phyloP scores from a whole-genome alignment of 2,113 vertebrate species.

The human region DNA sequence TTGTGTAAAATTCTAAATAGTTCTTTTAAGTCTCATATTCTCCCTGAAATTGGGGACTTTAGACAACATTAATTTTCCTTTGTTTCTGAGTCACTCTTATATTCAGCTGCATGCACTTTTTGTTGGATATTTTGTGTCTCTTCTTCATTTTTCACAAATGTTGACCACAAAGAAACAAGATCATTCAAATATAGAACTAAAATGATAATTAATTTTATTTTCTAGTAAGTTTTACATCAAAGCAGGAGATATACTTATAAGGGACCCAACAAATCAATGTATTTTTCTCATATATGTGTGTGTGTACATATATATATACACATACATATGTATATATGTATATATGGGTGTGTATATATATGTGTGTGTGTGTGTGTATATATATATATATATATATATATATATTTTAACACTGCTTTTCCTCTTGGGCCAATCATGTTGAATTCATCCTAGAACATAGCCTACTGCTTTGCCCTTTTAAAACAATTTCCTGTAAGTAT shows the following conservation, averaged over 20 bases:
- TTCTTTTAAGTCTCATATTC: neutral
- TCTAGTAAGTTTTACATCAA: neutral
- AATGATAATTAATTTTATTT: neutral
- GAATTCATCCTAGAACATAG: neutral
- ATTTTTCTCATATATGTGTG: neutral
- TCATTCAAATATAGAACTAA: neutral
- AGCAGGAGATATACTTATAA: neutral
- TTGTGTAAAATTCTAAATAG: neutral
- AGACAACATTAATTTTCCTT: neutral
- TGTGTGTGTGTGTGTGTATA: rapidly evolving
- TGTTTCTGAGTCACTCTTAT: neutral
- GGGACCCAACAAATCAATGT: neutral
- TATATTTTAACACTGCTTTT: neutral
- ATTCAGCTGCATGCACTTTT: neutral
- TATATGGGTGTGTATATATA: no score
- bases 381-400: no score
- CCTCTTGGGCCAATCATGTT: neutral
- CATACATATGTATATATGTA: no score
- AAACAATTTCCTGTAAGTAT: no score
- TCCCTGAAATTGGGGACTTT: neutral
- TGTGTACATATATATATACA: no score
- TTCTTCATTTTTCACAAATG: neutral
- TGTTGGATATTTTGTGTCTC: neutral
- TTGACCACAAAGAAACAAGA: neutral
- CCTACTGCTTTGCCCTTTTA: neutral